Base-by-base conservation (phyloP, 2,797 vertebrate genomes). In the Denticeps clupeoides region DNA sequence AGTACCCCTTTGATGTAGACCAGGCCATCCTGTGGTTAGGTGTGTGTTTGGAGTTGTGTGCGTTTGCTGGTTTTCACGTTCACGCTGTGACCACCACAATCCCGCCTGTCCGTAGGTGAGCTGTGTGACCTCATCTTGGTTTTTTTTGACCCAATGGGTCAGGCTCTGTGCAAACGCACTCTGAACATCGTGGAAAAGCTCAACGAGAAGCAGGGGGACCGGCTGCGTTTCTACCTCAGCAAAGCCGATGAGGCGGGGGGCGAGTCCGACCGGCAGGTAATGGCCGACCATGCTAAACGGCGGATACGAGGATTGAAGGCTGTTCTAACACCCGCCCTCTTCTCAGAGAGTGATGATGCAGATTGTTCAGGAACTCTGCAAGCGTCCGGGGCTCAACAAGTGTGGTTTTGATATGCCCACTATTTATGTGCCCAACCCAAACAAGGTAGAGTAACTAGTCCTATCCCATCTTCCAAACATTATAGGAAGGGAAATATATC, bases 331-430 rank as follows among this genome's bases (percentile, higher is more conserved):
- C n/a, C n/a, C n/a, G n/a, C n/a, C n/a, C n/a, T n/a, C n/a, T 2
- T 59, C 40, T 31, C 71, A 90, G 87, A 78, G 87, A 52, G 87
- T 90, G 6, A 82, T 90, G 83, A 90, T 90, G 87, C 87, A 90
- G 75, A 89, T 89, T 7, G 87, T 90, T 23, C 86, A 90, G 72
- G 87, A 89, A 64, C 76, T 90, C 50, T 89, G 87, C 59, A 90
- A 90, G 64, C 71, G 86, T 16, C 86, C 85, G 0, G 87, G 87
- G 33, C 83, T 90, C 33, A 90, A 88, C 72, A 90, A 87, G 56
- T 89, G 87, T 64, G 87, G 87, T n/a, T 90, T 90, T 44, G 87
- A 90, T 66, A 90, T 89, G 87, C 87, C 87, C 4, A 89, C 87
- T 2, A 88, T 89, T 62, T 89, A 87, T 53, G 62, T 89, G 33